phyloP scores from a whole-genome alignment of 2,113 vertebrate genomes.

The Pollimyrus isidori region DNA sequence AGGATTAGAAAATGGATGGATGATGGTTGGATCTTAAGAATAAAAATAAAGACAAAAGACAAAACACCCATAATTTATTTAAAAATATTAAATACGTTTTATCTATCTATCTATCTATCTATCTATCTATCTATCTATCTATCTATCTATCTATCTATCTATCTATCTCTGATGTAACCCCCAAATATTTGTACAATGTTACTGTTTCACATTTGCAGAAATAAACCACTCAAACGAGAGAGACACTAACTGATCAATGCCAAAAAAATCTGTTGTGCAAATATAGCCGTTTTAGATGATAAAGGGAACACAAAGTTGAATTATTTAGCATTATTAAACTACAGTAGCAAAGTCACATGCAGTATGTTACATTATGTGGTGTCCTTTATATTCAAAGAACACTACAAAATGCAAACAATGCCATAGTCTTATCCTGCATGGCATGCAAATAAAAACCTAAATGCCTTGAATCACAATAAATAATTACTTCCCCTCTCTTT shows the following conservation, averaged over 20 bases:
- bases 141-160: not conserved
- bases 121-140: no score
- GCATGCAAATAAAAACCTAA: not conserved
- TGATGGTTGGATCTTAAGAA: not conserved
- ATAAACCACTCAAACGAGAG: not conserved
- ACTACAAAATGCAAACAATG: not conserved
- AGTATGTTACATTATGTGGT: not conserved
- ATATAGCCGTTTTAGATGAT: not conserved
- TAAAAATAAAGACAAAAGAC: no score
- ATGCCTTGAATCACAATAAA: not conserved
- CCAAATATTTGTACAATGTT: not conserved
- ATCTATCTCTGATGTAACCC: not conserved
- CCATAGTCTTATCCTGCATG: not conserved
- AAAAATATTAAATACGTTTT: not conserved
- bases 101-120: not conserved
- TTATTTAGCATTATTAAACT: not conserved
- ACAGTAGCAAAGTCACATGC: not conserved
- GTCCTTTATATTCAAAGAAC: not conserved
- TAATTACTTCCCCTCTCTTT: not conserved
- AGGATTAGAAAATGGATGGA: not conserved
- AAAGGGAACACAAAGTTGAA: not conserved
- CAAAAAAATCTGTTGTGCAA: not conserved
- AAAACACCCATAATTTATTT: not conserved
- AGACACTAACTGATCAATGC: not conserved
- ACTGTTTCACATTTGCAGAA: not conserved